A percentile compares a stretch with the other conserved stretches of the same genome.
phyloP scores from a whole-genome alignment of 2,888 invertebrate species.

The Cryptophagus acutangulus region DNA sequence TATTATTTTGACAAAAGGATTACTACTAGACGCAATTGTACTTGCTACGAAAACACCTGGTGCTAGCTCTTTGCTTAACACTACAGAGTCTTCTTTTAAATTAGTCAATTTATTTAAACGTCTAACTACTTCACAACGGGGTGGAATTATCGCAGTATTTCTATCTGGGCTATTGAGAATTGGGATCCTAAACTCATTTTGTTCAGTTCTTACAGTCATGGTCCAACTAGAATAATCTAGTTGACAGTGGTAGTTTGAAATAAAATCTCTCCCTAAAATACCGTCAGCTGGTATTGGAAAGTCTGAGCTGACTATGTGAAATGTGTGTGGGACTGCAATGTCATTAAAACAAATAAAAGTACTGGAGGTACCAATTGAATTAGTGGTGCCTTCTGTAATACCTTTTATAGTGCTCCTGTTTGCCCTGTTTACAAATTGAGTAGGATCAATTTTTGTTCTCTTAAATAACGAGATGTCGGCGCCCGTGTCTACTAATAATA shows the following conservation, averaged over 20 bases:
- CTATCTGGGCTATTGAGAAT: slow-evolving; percentile 7
- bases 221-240: slow-evolving; percentile 6
- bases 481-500: slow-evolving; percentile 6
- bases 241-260: slow-evolving; percentile 1
- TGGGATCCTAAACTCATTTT: not conserved
- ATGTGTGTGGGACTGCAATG: slow-evolving; percentile 1
- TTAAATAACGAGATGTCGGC: slow-evolving; percentile 14
- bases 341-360: slow-evolving; percentile 5
- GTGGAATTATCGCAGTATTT: too few species aligned
- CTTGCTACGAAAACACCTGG: slow-evolving; percentile 9
- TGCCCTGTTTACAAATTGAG: slow-evolving; percentile 3
- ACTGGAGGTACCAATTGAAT: slow-evolving; percentile 4
- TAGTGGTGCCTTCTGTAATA: slow-evolving; percentile 4
- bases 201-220: too few species aligned
- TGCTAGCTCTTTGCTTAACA: not conserved
- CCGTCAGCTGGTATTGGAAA: slow-evolving; percentile 10
- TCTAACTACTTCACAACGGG: slow-evolving; percentile 9
- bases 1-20: slow-evolving; percentile 12
- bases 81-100: not conserved
- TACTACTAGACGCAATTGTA: slow-evolving; percentile 9
- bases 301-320: slow-evolving; percentile 6
- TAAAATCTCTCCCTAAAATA: slow-evolving; percentile 7
- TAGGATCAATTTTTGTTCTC: slow-evolving; percentile 5
- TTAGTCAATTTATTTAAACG: slow-evolving; percentile 4
- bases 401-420: slow-evolving; percentile 6